These are phyloP conservation scores for Bungarus multicinctus DNA, from an alignment of 2,113 vertebrate species.

Conservation along the genomic window DNA sequence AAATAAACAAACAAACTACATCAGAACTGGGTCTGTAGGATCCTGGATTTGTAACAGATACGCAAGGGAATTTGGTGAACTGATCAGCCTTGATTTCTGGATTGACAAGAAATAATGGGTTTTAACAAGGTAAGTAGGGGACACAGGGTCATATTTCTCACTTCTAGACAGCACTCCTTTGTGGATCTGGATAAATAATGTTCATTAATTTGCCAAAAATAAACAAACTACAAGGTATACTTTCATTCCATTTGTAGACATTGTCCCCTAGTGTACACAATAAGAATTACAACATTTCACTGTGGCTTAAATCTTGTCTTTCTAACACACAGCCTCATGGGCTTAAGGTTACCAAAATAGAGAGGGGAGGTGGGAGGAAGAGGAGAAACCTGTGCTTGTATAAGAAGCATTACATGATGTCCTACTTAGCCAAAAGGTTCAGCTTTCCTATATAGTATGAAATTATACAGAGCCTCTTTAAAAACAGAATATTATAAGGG, in stretches of 20 bases:
- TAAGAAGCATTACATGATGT: background rate
- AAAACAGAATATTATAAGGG: background rate
- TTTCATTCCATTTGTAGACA: constrained; percentile 5
- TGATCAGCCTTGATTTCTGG: background rate
- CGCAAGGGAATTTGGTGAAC: background rate
- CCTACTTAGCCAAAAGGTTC: background rate
- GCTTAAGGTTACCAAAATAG: background rate
- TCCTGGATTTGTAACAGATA: background rate
- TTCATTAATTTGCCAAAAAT: background rate
- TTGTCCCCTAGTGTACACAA: background rate
- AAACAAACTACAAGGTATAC: background rate
- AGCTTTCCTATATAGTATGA: background rate
- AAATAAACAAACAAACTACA: too few species aligned
- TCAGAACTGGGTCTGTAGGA: background rate
- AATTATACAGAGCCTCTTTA: background rate
- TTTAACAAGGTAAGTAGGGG: background rate
- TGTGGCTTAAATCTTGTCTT: background rate
- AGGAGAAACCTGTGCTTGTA: background rate
- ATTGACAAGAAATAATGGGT: background rate
- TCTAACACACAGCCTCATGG: too few species aligned
- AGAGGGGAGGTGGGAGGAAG: background rate
- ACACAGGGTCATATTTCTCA: background rate
- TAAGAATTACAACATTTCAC: background rate
- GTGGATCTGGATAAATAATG: background rate
- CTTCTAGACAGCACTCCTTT: background rate